These are phyloP conservation scores for Heliconius melpomene DNA, from an alignment of 1,140 invertebrate genomes.

Conservation along the genomic window DNA sequence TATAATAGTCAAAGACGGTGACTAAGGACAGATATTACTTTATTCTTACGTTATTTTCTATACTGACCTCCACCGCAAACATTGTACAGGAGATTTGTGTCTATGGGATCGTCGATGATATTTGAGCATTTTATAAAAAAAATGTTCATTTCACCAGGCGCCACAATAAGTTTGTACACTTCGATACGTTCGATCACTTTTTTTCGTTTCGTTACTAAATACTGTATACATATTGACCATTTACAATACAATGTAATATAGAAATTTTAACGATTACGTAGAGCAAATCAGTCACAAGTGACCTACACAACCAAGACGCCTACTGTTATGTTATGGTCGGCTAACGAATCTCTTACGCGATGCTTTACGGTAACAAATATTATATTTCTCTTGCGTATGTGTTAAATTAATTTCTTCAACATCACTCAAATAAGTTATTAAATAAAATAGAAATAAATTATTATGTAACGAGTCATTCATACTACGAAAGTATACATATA, in stretches of 20 bases:
- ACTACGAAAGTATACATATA: neutral
- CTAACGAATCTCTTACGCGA: slow-evolving; percentile 57
- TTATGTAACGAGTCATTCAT: neutral
- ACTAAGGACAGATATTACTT: neutral
- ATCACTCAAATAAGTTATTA: neutral
- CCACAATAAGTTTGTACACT: slow-evolving; percentile 41
- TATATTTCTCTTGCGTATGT: neutral
- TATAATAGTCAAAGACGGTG: no score
- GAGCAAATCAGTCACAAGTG: slow-evolving; percentile 36
- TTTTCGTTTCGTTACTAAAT: slow-evolving; percentile 35
- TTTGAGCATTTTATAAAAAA: slow-evolving; percentile 79
- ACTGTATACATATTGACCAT: slow-evolving; percentile 8
- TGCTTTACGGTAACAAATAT: slow-evolving; percentile 29
- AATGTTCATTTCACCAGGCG: slow-evolving; percentile 75
- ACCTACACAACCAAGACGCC: slow-evolving; percentile 55
- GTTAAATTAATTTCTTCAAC: neutral
- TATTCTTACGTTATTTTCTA: neutral
- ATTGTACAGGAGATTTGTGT: slow-evolving; percentile 76
- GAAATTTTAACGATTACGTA: neutral
- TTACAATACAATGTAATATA: neutral
- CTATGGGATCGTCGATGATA: slow-evolving; percentile 78
- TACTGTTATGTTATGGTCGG: slow-evolving; percentile 76
- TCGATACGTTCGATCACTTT: slow-evolving; percentile 30
- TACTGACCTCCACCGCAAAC: slow-evolving; percentile 78
- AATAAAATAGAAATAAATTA: neutral